Evolutionary conservation across 2,113 vertebrate genomes (phyloP).

Genomic region (Artemisiospiza belli): DNA sequence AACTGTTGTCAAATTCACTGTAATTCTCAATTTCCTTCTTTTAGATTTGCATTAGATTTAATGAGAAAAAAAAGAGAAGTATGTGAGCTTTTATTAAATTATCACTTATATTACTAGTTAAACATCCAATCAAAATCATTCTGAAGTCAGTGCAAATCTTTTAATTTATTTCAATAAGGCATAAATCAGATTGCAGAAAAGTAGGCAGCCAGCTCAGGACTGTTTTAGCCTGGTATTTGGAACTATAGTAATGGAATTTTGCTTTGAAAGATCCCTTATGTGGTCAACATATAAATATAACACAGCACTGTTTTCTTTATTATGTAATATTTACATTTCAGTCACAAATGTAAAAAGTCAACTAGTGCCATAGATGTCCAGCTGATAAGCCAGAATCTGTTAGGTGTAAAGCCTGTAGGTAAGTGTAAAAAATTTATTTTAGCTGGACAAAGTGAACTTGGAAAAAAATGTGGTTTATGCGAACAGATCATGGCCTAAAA

Average conservation of each 20-base stretch:
- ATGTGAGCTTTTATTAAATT: slow-evolving; percentile 71
- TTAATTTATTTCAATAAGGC: slow-evolving; percentile 53
- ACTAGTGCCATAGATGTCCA: background rate
- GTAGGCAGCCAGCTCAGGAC: slow-evolving; percentile 45
- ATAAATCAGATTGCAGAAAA: slow-evolving; percentile 41
- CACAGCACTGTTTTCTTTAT: slow-evolving; percentile 26
- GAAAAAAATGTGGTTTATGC: background rate
- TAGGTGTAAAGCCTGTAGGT: background rate
- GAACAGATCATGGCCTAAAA: slow-evolving; percentile 2
- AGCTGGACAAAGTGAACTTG: background rate
- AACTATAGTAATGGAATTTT: slow-evolving; percentile 65
- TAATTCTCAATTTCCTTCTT: slow-evolving; percentile 67
- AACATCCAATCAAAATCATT: slow-evolving; percentile 18
- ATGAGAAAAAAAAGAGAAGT: slow-evolving; percentile 54
- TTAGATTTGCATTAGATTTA: slow-evolving; percentile 68
- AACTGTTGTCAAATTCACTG: slow-evolving; percentile 63
- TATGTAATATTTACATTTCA: slow-evolving; percentile 27
- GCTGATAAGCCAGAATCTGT: slow-evolving; percentile 20
- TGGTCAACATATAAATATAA: background rate
- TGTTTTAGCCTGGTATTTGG: slow-evolving; percentile 63
- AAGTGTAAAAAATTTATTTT: background rate
- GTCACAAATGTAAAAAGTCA: slow-evolving; percentile 13
- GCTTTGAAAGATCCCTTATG: slow-evolving; percentile 38
- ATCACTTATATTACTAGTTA: slow-evolving; percentile 42
- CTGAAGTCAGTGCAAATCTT: slow-evolving; percentile 48